A percentile compares a stretch with the other conserved stretches of the same genome.
These are phyloP conservation scores for Muscicapa adusta DNA, from an alignment of 2,113 vertebrate genomes.

Conservation along the genomic window DNA sequence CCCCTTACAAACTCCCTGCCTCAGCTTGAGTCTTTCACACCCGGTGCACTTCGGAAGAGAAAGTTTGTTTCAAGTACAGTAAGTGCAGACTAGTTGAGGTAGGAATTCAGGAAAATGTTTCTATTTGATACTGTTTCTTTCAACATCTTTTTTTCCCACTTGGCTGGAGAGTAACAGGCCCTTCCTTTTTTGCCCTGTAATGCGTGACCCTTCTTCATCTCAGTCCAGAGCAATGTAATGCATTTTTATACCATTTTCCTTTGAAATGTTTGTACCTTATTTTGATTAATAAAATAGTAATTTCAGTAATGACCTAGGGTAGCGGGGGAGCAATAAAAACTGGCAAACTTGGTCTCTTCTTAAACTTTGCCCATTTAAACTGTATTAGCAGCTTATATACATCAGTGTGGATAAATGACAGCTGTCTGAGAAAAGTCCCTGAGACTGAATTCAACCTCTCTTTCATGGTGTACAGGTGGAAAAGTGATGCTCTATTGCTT, in stretches of 20 bases:
- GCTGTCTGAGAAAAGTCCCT: neutral
- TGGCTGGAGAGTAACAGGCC: neutral
- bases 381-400: neutral
- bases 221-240: neutral
- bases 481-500: neutral
- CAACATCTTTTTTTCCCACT: neutral
- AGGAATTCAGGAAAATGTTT: neutral
- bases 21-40: neutral
- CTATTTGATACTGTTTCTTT: neutral
- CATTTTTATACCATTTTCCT: neutral
- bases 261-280: neutral
- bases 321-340: neutral
- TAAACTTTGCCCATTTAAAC: neutral
- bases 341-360: neutral
- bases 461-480: neutral
- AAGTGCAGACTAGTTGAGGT: neutral
- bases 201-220: neutral
- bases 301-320: neutral
- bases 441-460: neutral
- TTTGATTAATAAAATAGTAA: neutral
- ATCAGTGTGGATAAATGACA: neutral
- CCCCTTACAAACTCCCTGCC: neutral
- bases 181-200: accelerated
- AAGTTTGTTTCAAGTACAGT: neutral
- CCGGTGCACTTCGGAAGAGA: neutral